Conservation (phyloP, 2,113 vertebrate species). For the Gymnogyps californianus region DNA sequence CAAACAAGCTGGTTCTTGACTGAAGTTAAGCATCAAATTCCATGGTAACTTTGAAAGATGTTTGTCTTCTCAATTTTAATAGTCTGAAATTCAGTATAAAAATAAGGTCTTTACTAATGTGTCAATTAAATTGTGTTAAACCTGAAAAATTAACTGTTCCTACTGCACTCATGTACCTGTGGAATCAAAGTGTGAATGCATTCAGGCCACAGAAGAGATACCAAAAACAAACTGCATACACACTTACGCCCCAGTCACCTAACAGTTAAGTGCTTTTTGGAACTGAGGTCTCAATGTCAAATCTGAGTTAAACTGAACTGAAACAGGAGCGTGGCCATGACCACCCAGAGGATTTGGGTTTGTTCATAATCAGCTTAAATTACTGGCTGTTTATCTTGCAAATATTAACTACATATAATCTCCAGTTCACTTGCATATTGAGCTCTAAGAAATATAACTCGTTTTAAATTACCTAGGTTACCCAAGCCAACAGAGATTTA, state of each 20-base stretch:
- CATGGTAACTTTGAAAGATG: not conserved
- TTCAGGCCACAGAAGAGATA: not conserved
- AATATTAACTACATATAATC: not conserved
- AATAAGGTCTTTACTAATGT: not conserved
- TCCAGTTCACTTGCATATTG: not conserved
- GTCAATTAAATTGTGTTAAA: not conserved
- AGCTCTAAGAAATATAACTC: not conserved
- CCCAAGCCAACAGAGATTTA: not conserved
- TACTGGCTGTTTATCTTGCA: not conserved
- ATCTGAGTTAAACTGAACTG: not conserved
- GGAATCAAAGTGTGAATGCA: not conserved
- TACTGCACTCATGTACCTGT: not conserved
- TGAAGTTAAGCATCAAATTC: not conserved
- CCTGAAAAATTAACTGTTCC: not conserved
- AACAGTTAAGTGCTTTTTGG: not conserved
- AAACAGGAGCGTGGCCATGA: not conserved
- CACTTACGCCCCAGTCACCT: not conserved
- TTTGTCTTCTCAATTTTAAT: not conserved
- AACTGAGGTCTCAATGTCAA: not conserved
- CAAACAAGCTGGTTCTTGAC: not conserved
- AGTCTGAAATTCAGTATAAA: slow-evolving; percentile 1
- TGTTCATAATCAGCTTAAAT: not conserved
- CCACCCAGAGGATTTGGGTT: not conserved
- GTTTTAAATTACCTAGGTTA: not conserved
- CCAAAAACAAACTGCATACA: not conserved